Evolutionary conservation across 2,888 invertebrate species (phyloP).

Genomic region (Drosophila acutilabella): DNA sequence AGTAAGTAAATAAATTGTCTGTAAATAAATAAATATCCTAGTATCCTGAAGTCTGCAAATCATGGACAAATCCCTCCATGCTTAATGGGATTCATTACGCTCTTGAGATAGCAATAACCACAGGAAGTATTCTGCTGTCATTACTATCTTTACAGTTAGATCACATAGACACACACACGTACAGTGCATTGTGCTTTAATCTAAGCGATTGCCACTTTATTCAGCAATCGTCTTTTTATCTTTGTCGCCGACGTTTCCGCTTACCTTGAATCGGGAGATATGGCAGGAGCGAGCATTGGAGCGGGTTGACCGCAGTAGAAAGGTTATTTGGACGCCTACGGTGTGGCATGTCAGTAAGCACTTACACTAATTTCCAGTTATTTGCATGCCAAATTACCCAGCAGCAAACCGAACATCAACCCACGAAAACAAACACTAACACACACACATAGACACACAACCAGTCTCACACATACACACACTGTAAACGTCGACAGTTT

Average conservation of each 20-base stretch:
- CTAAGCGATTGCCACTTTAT: slow-evolving; percentile 68
- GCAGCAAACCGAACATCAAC: slow-evolving; percentile 40
- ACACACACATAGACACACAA: too few relatives aligned
- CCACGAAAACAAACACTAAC: slow-evolving; percentile 22
- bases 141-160: not conserved
- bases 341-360: slow-evolving; percentile 75
- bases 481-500: slow-evolving; percentile 19
- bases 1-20: too few relatives aligned
- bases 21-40: too few relatives aligned
- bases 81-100: slow-evolving; percentile 71
- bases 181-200: slow-evolving; percentile 14
- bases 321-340: slow-evolving; percentile 18
- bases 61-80: slow-evolving; percentile 44
- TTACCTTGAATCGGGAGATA: slow-evolving; percentile 28
- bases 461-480: not conserved
- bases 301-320: not conserved
- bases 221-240: slow-evolving; percentile 66
- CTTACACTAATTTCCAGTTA: slow-evolving; percentile 78
- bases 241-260: slow-evolving; percentile 46
- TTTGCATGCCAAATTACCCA: slow-evolving; percentile 76
- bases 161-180: slow-evolving; percentile 9
- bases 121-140: slow-evolving; percentile 1
- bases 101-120: slow-evolving; percentile 28
- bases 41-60: too few relatives aligned
- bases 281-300: not conserved